These are phyloP conservation scores for Trichogramma pretiosum DNA, from an alignment of 1,140 invertebrate genomes.

Conservation along the genomic window DNA sequence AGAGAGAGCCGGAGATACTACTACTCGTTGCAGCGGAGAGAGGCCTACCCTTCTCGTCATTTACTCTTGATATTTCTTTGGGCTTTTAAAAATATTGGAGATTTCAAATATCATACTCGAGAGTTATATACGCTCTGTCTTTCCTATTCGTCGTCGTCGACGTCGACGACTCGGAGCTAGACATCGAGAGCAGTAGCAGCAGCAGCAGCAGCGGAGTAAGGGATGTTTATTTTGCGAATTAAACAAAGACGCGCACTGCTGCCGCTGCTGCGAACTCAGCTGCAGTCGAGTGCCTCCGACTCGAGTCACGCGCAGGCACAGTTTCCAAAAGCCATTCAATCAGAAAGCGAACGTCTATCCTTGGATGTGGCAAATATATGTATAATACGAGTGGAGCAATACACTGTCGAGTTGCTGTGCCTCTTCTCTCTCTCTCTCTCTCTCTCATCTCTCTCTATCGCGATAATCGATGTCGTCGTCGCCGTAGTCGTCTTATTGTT, in stretches of 20 bases:
- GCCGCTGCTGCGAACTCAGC: conserved; percentile 2
- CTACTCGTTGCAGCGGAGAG: conserved; percentile 25
- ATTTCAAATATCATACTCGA: conserved; percentile 44
- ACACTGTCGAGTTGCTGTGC: too few species aligned
- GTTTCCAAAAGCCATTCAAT: conserved; percentile 42
- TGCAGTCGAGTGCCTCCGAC: conserved; percentile 33
- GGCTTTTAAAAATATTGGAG: conserved; percentile 48
- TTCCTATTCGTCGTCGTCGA: neutral
- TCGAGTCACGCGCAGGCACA: too few species aligned
- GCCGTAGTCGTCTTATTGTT: too few species aligned
- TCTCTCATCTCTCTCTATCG: conserved; percentile 13
- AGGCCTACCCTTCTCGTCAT: conserved; percentile 18
- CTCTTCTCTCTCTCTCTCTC: neutral
- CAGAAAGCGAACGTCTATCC: conserved; percentile 32
- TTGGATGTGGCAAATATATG: too few species aligned
- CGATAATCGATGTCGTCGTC: conserved; percentile 14
- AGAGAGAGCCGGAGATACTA: conserved; percentile 26
- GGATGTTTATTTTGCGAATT: conserved; percentile 29
- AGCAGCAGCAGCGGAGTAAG: neutral
- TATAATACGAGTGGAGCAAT: conserved; percentile 8
- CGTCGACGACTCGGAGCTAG: neutral
- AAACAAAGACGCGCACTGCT: conserved; percentile 27
- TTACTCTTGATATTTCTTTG: conserved; percentile 23
- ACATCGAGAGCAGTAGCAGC: neutral
- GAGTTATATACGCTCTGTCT: conserved; percentile 7